A percentile compares a stretch with the other conserved stretches of the same genome.
Evolutionary conservation across 23 tunicate species (phyloP).

Genomic region (Ciona savignyi): DNA sequence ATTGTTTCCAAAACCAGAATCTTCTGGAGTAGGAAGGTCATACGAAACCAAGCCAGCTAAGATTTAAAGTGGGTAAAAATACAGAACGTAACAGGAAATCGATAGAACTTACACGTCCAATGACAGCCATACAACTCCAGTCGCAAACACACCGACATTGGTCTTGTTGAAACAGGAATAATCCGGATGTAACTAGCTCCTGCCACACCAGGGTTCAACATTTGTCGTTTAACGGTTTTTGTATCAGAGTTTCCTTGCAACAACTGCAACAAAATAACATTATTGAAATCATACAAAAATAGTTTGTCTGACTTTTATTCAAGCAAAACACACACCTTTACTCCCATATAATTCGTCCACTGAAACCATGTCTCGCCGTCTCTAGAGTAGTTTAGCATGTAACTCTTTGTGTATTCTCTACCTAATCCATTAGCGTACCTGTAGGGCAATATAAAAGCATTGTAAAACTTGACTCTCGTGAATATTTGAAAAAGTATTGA

Average conservation of each 20-base stretch:
- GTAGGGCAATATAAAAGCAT: not conserved
- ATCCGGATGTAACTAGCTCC: conserved; percentile 47
- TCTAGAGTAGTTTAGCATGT: conserved; percentile 66
- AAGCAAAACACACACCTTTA: conserved; percentile 11
- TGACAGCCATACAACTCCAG: conserved; percentile 75
- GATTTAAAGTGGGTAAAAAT: not conserved
- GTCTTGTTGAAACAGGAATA: conserved; percentile 31
- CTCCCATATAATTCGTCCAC: conserved; percentile 53
- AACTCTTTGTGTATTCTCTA: conserved; percentile 30
- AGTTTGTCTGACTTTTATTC: not conserved
- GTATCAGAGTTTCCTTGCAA: conserved; percentile 62
- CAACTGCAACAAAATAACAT: conserved; percentile 6
- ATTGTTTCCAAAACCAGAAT: not conserved
- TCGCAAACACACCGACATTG: conserved; percentile 42
- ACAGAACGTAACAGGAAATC: not conserved
- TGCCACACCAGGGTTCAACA: conserved; percentile 39
- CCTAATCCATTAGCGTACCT: conserved; percentile 52
- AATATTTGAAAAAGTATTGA: not conserved
- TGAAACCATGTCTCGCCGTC: conserved; percentile 41
- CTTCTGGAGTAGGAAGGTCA: conserved; percentile 53
- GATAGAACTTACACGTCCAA: conserved; percentile 50
- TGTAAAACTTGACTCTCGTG: not conserved
- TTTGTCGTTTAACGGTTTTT: conserved; percentile 12
- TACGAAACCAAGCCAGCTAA: conserved; percentile 62
- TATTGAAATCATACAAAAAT: not conserved